A percentile compares a stretch with the other conserved stretches of the same genome.
phyloP scores from a whole-genome alignment of 2,113 vertebrate genomes.

The Cavia porcellus region DNA sequence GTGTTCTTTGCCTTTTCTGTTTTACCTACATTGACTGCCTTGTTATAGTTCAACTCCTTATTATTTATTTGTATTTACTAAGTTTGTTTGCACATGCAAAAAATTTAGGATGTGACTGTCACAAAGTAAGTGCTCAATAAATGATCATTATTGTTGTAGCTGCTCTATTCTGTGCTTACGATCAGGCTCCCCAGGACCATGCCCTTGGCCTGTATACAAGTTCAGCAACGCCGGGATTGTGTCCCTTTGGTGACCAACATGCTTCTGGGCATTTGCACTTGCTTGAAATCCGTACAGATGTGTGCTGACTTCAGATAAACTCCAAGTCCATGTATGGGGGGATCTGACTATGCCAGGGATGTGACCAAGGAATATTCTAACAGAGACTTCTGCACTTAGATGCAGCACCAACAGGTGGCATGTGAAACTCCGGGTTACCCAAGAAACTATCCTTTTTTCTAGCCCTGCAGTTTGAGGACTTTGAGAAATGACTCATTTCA shows the following conservation, averaged over 20 bases:
- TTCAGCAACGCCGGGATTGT: neutral
- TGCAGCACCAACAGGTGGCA: neutral
- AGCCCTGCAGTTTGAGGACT: neutral
- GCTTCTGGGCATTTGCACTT: neutral
- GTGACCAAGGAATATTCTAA: neutral
- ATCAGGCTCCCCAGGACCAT: neutral
- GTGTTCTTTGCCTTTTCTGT: neutral
- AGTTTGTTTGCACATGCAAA: neutral
- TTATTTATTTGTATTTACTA: neutral
- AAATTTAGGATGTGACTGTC: neutral
- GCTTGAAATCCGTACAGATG: neutral
- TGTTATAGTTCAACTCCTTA: neutral
- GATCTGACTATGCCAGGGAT: neutral
- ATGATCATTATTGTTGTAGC: neutral
- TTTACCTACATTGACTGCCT: neutral
- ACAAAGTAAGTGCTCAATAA: neutral
- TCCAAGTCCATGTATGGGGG: neutral
- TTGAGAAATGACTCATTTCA: neutral
- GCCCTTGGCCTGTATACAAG: neutral
- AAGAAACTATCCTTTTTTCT: neutral
- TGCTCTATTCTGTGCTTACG: neutral
- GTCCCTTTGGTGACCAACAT: neutral
- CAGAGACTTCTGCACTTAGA: neutral
- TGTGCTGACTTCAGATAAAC: neutral
- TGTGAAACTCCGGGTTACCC: neutral